Evolutionary conservation across 2,113 vertebrate genomes (phyloP), one percentile per base, ranked within the genome.

Genomic region (Callionymus lyra): DNA sequence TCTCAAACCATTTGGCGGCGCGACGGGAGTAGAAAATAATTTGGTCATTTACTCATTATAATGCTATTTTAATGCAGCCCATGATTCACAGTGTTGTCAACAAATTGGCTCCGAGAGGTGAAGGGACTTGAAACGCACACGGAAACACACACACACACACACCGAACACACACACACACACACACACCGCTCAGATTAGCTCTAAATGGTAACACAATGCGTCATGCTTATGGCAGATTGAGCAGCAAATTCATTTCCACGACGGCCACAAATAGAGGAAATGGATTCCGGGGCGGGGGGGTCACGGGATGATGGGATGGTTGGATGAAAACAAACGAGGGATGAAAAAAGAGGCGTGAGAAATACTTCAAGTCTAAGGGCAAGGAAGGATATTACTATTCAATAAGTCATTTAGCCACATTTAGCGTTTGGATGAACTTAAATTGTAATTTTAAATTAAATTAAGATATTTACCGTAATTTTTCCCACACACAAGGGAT

Each of bases 211-310:
- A 13, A 4, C 1, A 6, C 36, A 32, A 34, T 66, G 68, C 5
- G 64, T 76, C 66, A 76, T 59, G 42, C 63, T 75, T 75, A 65
- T 38, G 42, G 48, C 16, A 17, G 53, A 65, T 51, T 55, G 69
- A 74, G 55, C 51, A 17, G 47, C 58, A 67, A 72, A 76, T 72
- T 61, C 56, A 69, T 68, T 72, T 61, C 8, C 68, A 48, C 58
- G 68, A 47, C 47, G 52, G 43, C 47, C 31, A 51, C 54, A 69
- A 71, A 75, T 55, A 31, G 50, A 70, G 16, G 61, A 35, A 36
- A 67, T 64, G 63, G 63, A 73, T 73, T 69, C 19, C 38, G 31
- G 27, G 12, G 41, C 48, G 53, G 31, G 44, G 44, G 65, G 36
- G 59, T 64, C 53, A 35, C 31, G 63, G n/a, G 51, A 49, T 12